A percentile compares a stretch with the other conserved stretches of the same genome.
phyloP scores from a whole-genome alignment of 53 echinoderm and acorn worm genomes.

The Echinometra lucunter region DNA sequence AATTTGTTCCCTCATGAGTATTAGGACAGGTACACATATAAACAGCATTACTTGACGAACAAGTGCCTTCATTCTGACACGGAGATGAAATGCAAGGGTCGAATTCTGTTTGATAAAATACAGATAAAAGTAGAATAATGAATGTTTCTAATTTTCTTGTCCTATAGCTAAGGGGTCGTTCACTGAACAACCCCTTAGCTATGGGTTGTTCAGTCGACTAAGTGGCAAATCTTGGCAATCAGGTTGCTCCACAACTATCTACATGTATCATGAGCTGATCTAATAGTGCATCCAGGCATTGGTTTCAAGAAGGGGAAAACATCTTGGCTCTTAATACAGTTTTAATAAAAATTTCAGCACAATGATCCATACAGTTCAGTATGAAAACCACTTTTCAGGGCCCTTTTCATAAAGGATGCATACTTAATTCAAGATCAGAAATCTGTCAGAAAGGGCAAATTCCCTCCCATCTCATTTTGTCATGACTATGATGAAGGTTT shows the following conservation, averaged over 20 bases:
- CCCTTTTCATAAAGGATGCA: not conserved
- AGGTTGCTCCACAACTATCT: too few species aligned
- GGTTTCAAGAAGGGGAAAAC: too few species aligned
- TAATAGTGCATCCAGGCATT: too few species aligned
- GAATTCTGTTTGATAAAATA: not conserved
- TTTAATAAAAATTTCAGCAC: not conserved
- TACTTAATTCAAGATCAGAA: not conserved
- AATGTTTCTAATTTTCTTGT: not conserved
- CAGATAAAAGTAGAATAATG: not conserved
- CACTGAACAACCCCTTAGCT: too few species aligned
- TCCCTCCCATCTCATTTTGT: not conserved
- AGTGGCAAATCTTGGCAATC: too few species aligned
- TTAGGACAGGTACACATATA: constrained; percentile 26
- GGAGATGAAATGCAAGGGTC: not conserved
- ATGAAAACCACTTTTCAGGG: not conserved
- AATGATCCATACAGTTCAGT: not conserved
- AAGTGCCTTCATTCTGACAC: not conserved
- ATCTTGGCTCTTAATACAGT: too few species aligned
- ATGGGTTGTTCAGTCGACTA: too few species aligned
- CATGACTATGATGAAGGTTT: not conserved
- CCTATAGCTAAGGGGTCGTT: not conserved
- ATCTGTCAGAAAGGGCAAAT: not conserved
- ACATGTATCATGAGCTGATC: too few species aligned
- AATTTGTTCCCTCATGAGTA: not conserved
- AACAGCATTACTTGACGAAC: not conserved